Conservation (phyloP, 2,888 invertebrate genomes). For the Sturmia bella region DNA sequence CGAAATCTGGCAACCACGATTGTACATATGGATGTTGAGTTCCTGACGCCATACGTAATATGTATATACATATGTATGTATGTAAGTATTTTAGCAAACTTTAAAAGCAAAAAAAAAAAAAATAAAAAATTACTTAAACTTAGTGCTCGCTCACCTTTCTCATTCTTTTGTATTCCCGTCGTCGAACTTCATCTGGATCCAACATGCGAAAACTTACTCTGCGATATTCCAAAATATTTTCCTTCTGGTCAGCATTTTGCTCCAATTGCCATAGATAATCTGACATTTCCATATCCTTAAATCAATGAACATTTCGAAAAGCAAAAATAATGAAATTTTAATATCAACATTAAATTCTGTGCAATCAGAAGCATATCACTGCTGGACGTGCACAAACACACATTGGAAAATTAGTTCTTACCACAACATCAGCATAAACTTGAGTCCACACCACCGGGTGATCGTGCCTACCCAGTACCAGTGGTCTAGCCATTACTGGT, state of each 20-base stretch:
- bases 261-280: slow-evolving; percentile 94
- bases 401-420: slow-evolving; percentile 79
- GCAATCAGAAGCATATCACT: not conserved
- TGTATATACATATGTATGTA: too few relatives aligned
- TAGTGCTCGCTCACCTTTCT: slow-evolving; percentile 73
- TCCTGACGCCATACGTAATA: too few relatives aligned
- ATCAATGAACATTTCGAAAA: not conserved
- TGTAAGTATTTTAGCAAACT: too few relatives aligned
- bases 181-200: slow-evolving; percentile 85
- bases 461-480: slow-evolving; percentile 91
- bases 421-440: slow-evolving; percentile 95
- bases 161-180: slow-evolving; percentile 78
- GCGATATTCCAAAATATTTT: slow-evolving; percentile 87
- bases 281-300: slow-evolving; percentile 92
- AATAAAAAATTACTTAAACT: too few relatives aligned
- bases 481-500: slow-evolving; percentile 96
- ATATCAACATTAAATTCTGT: not conserved
- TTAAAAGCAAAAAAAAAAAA: too few relatives aligned
- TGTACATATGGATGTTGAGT: too few relatives aligned
- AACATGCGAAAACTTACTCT: slow-evolving; percentile 82
- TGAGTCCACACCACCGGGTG: slow-evolving; percentile 98
- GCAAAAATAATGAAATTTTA: slow-evolving; percentile 3
- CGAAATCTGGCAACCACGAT: too few relatives aligned
- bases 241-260: slow-evolving; percentile 90
- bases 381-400: not conserved